Evolutionary conservation across 2,888 invertebrate species (phyloP).

Genomic region (Pheosia tremula): DNA sequence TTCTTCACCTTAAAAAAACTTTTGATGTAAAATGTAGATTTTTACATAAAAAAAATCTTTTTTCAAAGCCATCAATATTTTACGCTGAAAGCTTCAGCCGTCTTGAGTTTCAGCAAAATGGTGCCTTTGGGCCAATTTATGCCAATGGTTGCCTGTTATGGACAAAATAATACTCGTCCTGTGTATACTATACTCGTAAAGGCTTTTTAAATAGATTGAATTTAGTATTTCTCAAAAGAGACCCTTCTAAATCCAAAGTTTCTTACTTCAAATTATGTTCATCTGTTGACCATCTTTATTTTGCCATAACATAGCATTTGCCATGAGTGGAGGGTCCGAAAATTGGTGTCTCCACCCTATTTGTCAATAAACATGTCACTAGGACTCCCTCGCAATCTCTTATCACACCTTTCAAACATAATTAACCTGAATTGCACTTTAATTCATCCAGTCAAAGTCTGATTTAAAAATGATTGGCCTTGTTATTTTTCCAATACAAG

Average conservation of each 20-base stretch:
- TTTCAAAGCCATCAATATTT: not conserved
- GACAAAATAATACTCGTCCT: too few relatives aligned
- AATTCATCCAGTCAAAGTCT: slow-evolving; percentile 60
- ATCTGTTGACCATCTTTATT: too few relatives aligned
- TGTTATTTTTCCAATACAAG: slow-evolving; percentile 48
- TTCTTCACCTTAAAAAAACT: not conserved
- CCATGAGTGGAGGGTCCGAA: not conserved
- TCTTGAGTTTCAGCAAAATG: not conserved
- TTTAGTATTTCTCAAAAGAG: too few relatives aligned
- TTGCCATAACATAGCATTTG: not conserved
- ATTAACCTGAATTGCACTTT: slow-evolving; percentile 68
- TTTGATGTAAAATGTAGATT: too few relatives aligned
- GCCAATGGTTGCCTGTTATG: too few relatives aligned
- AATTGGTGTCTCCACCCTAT: not conserved
- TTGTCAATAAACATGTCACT: not conserved
- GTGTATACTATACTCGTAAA: too few relatives aligned
- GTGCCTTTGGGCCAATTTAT: not conserved
- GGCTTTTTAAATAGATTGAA: too few relatives aligned
- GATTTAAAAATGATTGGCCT: slow-evolving; percentile 56
- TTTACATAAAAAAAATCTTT: not conserved
- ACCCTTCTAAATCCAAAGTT: too few relatives aligned
- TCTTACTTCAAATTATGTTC: too few relatives aligned
- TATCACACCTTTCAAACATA: slow-evolving; percentile 33
- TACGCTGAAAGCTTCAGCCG: not conserved
- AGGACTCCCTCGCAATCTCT: slow-evolving; percentile 10